phyloP scores from a whole-genome alignment of 1,140 invertebrate genomes.

The Solenopsis invicta region DNA sequence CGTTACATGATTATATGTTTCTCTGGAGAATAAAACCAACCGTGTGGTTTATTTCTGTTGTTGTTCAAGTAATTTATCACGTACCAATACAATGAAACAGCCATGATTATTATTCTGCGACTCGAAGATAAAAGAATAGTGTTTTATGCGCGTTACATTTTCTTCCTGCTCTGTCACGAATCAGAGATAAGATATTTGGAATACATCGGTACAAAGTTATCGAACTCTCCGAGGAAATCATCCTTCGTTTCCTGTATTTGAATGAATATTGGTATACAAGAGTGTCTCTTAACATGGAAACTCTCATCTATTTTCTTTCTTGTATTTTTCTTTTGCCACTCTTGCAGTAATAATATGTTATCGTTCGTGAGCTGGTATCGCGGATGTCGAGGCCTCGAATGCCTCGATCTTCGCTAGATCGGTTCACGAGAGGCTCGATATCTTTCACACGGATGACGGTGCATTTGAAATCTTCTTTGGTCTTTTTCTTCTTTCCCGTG shows the following conservation, averaged over 20 bases:
- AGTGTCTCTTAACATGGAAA: neutral
- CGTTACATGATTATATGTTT: neutral
- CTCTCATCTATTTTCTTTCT: neutral
- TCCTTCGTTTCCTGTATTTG: neutral
- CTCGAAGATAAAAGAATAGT: neutral
- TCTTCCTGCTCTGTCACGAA: neutral
- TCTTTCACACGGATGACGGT: conserved; percentile 72
- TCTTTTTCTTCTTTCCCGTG: neutral
- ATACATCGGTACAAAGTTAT: neutral
- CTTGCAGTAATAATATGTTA: neutral
- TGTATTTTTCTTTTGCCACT: neutral
- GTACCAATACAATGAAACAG: neutral
- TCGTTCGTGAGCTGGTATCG: neutral
- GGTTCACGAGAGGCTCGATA: conserved; percentile 58
- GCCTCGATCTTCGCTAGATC: conserved; percentile 6
- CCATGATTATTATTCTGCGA: neutral
- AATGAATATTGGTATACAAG: neutral
- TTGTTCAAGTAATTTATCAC: conserved; percentile 9
- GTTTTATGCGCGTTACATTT: conserved; percentile 8
- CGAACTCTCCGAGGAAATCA: neutral
- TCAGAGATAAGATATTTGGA: neutral
- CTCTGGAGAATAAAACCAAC: neutral
- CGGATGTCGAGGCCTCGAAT: neutral
- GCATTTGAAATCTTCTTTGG: conserved; percentile 74
- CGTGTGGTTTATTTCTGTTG: conserved; percentile 2